A percentile compares a stretch with the other conserved stretches of the same genome.
Evolutionary conservation across 2,888 invertebrate species (phyloP).

Genomic region (Metellina segmentata): DNA sequence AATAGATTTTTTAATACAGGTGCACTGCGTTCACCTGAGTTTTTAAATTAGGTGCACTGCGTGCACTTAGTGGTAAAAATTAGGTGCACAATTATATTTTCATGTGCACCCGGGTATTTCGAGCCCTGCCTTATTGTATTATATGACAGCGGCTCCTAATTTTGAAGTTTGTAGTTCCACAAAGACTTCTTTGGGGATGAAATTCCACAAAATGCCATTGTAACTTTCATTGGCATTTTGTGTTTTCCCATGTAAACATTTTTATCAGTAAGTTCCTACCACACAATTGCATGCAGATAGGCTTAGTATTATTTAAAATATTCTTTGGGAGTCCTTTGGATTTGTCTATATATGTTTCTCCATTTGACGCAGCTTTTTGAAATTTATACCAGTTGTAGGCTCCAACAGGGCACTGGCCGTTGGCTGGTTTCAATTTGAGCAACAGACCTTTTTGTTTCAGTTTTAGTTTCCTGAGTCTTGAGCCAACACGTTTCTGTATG

Average conservation of each 20-base stretch:
- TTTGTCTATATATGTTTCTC: neutral
- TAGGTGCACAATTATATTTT: no score
- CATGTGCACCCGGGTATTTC: neutral
- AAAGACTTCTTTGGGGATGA: neutral
- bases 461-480: conserved; percentile 2
- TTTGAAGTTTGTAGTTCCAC: conserved; percentile 13
- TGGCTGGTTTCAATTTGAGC: neutral
- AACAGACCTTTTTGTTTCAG: neutral
- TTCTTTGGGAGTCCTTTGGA: neutral
- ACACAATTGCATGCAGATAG: neutral
- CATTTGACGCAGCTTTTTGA: neutral
- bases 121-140: neutral
- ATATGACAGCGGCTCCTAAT: conserved; percentile 17
- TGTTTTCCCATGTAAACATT: conserved; percentile 9
- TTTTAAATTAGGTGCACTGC: no score
- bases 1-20: no score
- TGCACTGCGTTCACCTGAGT: no score
- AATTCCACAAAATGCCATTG: conserved; percentile 7
- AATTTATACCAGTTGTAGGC: neutral
- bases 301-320: neutral
- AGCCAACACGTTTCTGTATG: conserved; percentile 16
- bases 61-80: no score
- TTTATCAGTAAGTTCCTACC: neutral
- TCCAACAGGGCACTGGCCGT: neutral
- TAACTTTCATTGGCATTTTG: conserved; percentile 37